Base-by-base conservation (phyloP, 2,797 vertebrate genomes). In the Helarctos malayanus region DNA sequence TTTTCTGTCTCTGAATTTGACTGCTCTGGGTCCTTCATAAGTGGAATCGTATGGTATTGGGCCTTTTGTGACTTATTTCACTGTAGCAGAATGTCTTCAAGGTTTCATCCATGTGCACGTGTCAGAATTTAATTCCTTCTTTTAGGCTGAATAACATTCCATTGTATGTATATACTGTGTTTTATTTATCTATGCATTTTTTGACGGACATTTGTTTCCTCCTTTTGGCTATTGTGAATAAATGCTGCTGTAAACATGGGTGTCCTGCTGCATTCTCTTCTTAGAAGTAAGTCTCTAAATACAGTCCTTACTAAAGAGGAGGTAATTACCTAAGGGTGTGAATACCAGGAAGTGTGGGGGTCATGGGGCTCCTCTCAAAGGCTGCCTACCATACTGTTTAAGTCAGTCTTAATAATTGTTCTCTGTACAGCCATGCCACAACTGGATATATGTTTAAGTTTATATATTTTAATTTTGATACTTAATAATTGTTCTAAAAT, bases 381-480 rank as follows among this genome's bases (percentile, higher is more conserved):
- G 12, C 47, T 61, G n/a, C 54, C 63, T 32, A 12, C 63, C 19
- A 9, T 23, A 27, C 49, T 65, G 25, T 15, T 54, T 54, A 38
- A 45, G 14, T 59, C 15, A 41, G 45, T 65, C 73, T 35, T 93
- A 32, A 32, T 93, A 59, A 87, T 75, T 78, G 7, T 94, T 83
- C 35, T 93, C 29, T 68, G 63, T 76, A 38, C 18, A 41, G 16
- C 68, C 88, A 27, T 79, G 23, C 29, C 49, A 83, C 41, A 94
- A 35, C 49, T 79, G 47, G 41, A 38, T 92, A n/a, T 75, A 78
- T 4, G 38, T 69, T 71, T 93, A 47, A 82, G 13, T 76, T 75
- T 23, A 57, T 56, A 71, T 92, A 35, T 38, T 86, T 94, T 75
- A 75, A 84, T 80, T 94, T 94, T 91, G 32, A 57, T 91, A 84